Evolutionary conservation across 2,888 invertebrate species (phyloP).

Genomic region (Lumbricus terrestris): DNA sequence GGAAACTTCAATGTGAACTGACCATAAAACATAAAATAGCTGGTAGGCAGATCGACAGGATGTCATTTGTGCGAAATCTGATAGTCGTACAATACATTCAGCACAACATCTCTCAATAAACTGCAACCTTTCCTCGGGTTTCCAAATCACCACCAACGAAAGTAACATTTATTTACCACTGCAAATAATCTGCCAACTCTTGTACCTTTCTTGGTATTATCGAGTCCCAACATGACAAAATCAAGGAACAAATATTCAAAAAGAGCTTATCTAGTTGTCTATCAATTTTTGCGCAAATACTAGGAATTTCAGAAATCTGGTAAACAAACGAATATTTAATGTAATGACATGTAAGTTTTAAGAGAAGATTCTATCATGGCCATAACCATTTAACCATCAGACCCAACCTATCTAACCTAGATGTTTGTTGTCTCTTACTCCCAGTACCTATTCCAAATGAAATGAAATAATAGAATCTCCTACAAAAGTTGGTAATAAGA

Average conservation of each 20-base stretch:
- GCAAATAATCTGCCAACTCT: not conserved
- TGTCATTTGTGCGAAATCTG: not conserved
- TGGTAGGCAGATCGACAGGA: not conserved
- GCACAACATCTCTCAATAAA: not conserved
- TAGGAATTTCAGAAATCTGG: not conserved
- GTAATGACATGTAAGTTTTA: not conserved
- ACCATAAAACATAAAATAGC: not conserved
- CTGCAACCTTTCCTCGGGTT: not conserved
- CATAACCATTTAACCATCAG: not conserved
- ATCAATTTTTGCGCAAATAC: not conserved
- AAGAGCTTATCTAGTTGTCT: not conserved
- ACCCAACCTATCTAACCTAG: not conserved
- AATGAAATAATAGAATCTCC: not conserved
- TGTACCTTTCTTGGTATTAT: not conserved
- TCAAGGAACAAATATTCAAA: not conserved
- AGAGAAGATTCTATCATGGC: not conserved
- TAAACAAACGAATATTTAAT: not conserved
- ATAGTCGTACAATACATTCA: not conserved
- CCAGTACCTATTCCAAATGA: not conserved
- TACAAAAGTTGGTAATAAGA: not conserved
- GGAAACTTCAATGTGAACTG: not conserved
- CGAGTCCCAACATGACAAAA: not conserved
- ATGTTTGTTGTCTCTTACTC: not conserved
- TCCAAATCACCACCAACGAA: not conserved
- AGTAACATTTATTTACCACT: not conserved